Evolutionary conservation across 1,140 invertebrate species (phyloP).

Genomic region (Drosophila seguyi): DNA sequence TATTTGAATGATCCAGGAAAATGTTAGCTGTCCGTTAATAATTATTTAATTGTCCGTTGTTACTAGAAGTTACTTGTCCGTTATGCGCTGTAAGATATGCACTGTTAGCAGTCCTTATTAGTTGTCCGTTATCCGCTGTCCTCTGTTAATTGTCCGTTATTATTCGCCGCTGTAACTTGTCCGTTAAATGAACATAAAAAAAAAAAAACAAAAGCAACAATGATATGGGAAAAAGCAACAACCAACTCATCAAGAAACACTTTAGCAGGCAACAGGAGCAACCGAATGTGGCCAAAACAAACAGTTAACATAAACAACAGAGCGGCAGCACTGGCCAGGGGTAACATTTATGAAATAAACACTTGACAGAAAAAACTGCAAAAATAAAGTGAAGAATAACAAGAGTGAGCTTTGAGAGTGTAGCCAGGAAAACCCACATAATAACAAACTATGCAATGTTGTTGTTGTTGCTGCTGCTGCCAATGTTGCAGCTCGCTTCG

Average conservation of each 20-base stretch:
- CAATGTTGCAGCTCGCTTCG: neutral
- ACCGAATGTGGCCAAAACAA: neutral
- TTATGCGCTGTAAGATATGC: too few species aligned
- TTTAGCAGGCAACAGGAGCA: neutral
- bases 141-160: neutral
- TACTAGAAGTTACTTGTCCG: too few species aligned
- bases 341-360: constrained; percentile 4
- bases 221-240: neutral
- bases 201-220: neutral
- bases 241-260: neutral
- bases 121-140: neutral
- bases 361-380: constrained; percentile 9
- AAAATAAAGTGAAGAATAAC: constrained; percentile 1
- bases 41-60: neutral
- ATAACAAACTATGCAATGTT: neutral
- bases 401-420: constrained; percentile 5
- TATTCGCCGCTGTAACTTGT: neutral
- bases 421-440: constrained; percentile 16
- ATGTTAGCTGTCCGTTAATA: neutral
- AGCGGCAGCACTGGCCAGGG: neutral
- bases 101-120: too few species aligned
- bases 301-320: neutral
- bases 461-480: neutral
- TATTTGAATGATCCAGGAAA: too few species aligned
- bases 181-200: neutral